phyloP scores from a whole-genome alignment of 92 coral and sea anemone species.

The Palythoa heliodiscus region DNA sequence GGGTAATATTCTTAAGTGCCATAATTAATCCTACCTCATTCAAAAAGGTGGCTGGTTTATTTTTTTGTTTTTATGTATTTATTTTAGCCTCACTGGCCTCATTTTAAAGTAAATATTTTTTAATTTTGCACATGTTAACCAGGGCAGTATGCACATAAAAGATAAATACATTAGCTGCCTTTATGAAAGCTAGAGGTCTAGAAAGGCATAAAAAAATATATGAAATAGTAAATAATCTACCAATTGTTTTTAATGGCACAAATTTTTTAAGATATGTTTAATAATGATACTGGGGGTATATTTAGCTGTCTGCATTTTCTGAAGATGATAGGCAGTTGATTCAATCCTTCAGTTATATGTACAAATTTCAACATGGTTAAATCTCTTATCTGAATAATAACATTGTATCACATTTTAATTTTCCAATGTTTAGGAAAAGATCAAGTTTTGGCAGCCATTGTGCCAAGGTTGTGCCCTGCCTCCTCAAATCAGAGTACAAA shows the following conservation, averaged over 20 bases:
- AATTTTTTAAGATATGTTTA: not conserved
- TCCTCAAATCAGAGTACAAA: conserved; percentile 7
- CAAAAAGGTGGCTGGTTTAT: not conserved
- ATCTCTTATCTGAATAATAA: not conserved
- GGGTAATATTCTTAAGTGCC: conserved; percentile 25
- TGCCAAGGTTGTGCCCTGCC: conserved; percentile 11
- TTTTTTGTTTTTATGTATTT: not conserved
- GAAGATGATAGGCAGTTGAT: not conserved
- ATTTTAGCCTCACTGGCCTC: not conserved
- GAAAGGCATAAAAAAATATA: not conserved
- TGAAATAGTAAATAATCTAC: not conserved
- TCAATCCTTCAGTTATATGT: not conserved
- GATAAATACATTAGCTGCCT: not conserved
- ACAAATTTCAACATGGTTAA: not conserved
- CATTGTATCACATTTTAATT: not conserved
- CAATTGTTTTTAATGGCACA: not conserved
- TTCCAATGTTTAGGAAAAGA: conserved; percentile 21
- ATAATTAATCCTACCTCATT: not conserved
- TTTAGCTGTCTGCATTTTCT: not conserved
- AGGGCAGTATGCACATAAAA: too few species aligned
- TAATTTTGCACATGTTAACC: too few species aligned
- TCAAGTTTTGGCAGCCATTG: conserved; percentile 28
- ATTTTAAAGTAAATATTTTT: too few species aligned
- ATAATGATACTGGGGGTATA: not conserved
- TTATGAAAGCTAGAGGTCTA: conserved; percentile 5